Evolutionary conservation across 2,888 invertebrate genomes (phyloP).

Genomic region (Microctonus hyperodae): DNA sequence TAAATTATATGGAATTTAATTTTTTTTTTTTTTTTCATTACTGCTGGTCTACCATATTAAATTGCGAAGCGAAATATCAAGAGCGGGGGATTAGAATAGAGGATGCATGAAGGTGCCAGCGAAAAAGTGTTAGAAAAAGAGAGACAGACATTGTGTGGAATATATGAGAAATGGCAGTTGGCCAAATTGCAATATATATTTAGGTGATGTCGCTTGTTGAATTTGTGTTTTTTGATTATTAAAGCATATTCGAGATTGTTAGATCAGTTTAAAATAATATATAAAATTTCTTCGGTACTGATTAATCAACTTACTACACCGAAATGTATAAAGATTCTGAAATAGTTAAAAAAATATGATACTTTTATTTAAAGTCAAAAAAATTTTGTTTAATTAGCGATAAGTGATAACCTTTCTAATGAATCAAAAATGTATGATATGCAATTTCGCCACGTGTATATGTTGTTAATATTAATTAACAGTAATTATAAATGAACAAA

Average conservation of each 20-base stretch:
- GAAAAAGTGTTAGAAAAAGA: conserved; percentile 18
- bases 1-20: background rate
- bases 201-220: conserved; percentile 34
- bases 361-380: background rate
- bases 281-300: background rate
- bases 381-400: background rate
- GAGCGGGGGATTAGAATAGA: conserved; percentile 31
- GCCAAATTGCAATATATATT: conserved; percentile 46
- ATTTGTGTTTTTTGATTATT: conserved; percentile 32
- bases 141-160: background rate
- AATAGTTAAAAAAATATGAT: background rate
- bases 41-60: background rate
- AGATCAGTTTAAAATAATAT: background rate
- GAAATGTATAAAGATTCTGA: background rate
- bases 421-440: background rate
- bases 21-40: background rate
- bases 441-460: too few species aligned
- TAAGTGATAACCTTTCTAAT: background rate
- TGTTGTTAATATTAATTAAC: too few species aligned
- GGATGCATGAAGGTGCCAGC: conserved; percentile 30
- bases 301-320: background rate
- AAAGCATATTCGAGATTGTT: conserved; percentile 6
- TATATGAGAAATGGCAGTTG: conserved; percentile 10
- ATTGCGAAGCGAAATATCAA: conserved; percentile 21
- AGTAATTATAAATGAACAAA: too few species aligned